Evolutionary conservation across 2,888 invertebrate species (phyloP).

Genomic region (Notodonta dromedarius): DNA sequence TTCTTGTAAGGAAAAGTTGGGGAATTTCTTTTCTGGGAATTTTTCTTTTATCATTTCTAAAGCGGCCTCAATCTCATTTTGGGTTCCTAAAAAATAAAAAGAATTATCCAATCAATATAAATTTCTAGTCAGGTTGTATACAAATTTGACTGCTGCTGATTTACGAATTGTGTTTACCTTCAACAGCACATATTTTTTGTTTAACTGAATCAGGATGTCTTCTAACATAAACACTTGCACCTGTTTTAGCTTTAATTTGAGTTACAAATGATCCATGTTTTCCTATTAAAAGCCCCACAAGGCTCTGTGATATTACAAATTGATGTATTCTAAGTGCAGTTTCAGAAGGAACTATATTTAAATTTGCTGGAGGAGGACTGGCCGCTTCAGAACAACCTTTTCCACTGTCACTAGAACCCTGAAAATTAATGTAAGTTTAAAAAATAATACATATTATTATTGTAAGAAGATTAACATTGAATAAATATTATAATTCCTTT

Average conservation of each 20-base stretch:
- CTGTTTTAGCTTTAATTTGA: conserved; percentile 90
- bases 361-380: conserved; percentile 87
- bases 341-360: conserved; percentile 77
- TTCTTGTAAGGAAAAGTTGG: conserved; percentile 89
- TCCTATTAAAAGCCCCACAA: conserved; percentile 95
- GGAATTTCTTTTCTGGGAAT: conserved; percentile 92
- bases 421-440: conserved; percentile 36
- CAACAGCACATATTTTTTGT: conserved; percentile 92
- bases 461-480: not conserved
- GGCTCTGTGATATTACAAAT: conserved; percentile 88
- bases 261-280: conserved; percentile 92
- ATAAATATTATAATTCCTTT: not conserved
- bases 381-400: conserved; percentile 90
- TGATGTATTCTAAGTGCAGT: conserved; percentile 85
- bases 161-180: conserved; percentile 81
- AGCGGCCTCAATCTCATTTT: conserved; percentile 91
- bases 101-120: not conserved
- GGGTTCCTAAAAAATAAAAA: conserved; percentile 82
- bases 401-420: conserved; percentile 93
- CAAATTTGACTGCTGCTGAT: not conserved
- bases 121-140: not conserved
- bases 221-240: conserved; percentile 91
- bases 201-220: conserved; percentile 89
- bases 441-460: not conserved
- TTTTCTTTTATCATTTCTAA: conserved; percentile 92